phyloP scores from a whole-genome alignment of 2,888 invertebrate genomes.

The Metopia argyrocephala region DNA sequence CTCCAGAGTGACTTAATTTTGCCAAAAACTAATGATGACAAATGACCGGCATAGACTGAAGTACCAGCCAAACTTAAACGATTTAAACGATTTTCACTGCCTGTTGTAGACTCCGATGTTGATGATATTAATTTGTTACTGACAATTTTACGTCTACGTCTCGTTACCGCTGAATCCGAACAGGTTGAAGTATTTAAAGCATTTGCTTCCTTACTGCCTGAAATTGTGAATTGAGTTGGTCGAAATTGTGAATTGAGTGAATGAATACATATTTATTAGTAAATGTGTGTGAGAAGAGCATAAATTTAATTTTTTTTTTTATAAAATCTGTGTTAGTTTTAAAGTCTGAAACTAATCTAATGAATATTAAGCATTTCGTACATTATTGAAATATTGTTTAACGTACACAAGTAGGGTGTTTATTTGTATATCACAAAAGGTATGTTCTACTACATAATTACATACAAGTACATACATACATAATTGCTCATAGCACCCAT shows the following conservation, averaged over 20 bases:
- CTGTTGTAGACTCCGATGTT: conserved; percentile 69
- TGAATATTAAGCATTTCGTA: too few species aligned
- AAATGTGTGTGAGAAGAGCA: conserved; percentile 24
- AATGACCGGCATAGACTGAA: conserved; percentile 77
- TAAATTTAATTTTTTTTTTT: not conserved
- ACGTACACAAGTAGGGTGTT: too few species aligned
- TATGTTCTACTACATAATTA: too few species aligned
- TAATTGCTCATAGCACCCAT: too few species aligned
- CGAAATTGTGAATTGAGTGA: conserved; percentile 12
- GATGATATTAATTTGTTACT: conserved; percentile 72
- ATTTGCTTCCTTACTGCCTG: conserved; percentile 74
- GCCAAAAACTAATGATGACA: conserved; percentile 84
- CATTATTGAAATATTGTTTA: too few species aligned
- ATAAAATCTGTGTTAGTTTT: conserved; percentile 6
- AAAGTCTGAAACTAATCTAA: too few species aligned
- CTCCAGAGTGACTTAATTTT: conserved; percentile 94
- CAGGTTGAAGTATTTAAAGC: conserved; percentile 77
- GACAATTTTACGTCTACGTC: conserved; percentile 76
- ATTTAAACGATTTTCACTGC: conserved; percentile 76
- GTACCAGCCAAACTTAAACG: conserved; percentile 77
- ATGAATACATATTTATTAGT: conserved; percentile 20
- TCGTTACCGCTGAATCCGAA: conserved; percentile 77
- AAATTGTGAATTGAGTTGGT: conserved; percentile 42
- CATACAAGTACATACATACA: too few species aligned
- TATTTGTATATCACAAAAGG: too few species aligned